phyloP scores from a whole-genome alignment of 2,797 vertebrate species.

The Lagorchestes hirsutus region DNA sequence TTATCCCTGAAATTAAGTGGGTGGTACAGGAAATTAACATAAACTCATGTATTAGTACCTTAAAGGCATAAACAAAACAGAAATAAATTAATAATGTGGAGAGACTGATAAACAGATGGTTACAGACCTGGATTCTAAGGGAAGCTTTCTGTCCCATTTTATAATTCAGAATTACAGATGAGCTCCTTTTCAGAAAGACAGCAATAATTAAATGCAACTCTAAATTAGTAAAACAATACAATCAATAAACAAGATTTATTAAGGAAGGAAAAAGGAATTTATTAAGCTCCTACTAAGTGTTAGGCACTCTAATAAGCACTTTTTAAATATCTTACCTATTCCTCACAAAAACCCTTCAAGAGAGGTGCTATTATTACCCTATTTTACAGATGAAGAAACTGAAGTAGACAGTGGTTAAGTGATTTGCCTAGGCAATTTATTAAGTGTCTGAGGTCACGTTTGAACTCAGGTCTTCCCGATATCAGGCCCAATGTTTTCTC shows the following conservation, averaged over 20 bases:
- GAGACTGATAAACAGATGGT: not conserved
- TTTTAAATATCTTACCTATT: not conserved
- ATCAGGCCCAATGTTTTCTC: not conserved
- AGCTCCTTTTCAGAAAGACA: not conserved
- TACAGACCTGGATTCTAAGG: not conserved
- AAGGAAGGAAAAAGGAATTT: not conserved
- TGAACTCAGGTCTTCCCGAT: not conserved
- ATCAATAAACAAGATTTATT: not conserved
- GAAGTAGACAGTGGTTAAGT: not conserved
- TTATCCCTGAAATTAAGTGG: not conserved
- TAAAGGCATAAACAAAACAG: not conserved
- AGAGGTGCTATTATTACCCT: not conserved
- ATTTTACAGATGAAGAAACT: not conserved
- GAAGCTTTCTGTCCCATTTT: not conserved
- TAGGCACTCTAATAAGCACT: not conserved
- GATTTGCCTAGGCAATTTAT: not conserved
- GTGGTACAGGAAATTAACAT: not conserved
- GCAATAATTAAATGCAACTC: not conserved
- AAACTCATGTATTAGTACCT: not conserved
- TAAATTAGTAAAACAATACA: not conserved
- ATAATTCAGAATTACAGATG: not conserved
- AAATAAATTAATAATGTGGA: not conserved
- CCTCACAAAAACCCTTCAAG: not conserved
- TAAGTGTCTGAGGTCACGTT: not conserved
- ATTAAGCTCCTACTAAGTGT: not conserved